Base-by-base conservation (phyloP, 1,140 invertebrate species). In the Bombus ignitus region DNA sequence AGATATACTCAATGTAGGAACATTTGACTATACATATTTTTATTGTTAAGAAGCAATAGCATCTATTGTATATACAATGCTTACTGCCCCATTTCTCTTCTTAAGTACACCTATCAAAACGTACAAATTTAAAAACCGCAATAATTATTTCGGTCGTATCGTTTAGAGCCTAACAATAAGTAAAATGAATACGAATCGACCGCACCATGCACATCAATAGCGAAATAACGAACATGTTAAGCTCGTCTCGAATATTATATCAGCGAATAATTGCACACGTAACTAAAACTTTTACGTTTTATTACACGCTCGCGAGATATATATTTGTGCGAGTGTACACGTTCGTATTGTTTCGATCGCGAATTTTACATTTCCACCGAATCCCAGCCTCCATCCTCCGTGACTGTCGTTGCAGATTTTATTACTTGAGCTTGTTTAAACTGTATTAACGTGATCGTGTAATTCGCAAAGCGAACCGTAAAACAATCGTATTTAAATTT, bases 401-500 rank as follows among this genome's bases (percentile, higher is more conserved):
- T 68, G 15, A 47, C n/a, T 22, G 42, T 73, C 15, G 8, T 25
- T 42, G 39, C 18, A 32, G 9, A 73, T n/a, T 73, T 42, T 73
- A 73, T 39, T 39, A n/a, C 39, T 32, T 4, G 18, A 37, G 66
- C 35, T 68, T 35, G 66, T 68, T 73, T 73, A n/a, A 73, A 32
- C 42, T 32, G n/a, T 44, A 73, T 44, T 44, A 42, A 73, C 42
- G 42, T 8, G n/a, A 73, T 73, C n/a, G 18, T n/a, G n/a, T 42
- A n/a, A 44, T 73, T 44, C 42, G 8, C 39, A 28, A 35, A 37
- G 22, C 66, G 8, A 32, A 22, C 32, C 35, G 35, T 32, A 35
- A 32, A 73, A 73, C 71, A 73, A n/a, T 44, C 15, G 71, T 22
- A 73, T 73, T 47, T 9, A 73, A 47, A 73, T 44, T 44, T 73